These are phyloP conservation scores for Heterocephalus glaber DNA, from an alignment of 2,113 vertebrate species.

Conservation along the genomic window DNA sequence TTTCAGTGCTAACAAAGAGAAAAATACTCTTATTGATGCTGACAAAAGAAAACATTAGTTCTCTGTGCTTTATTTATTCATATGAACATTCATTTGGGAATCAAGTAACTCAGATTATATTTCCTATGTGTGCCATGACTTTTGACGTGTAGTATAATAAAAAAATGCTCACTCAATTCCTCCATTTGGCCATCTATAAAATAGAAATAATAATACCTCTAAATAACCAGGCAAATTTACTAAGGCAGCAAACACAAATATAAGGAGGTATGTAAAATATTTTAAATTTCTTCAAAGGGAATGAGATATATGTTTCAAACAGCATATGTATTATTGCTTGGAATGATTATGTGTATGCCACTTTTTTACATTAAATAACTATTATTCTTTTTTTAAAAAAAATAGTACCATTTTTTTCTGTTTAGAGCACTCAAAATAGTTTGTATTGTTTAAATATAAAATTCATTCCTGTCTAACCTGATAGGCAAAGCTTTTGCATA, in stretches of 20 bases:
- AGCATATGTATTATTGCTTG: not conserved
- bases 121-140: not conserved
- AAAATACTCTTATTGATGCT: constrained; percentile 2
- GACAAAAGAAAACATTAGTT: constrained; percentile 50
- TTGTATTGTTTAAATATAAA: constrained; percentile 6
- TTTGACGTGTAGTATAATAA: not conserved
- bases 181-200: constrained; percentile 27
- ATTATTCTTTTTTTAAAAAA: not conserved
- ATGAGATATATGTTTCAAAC: not conserved
- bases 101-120: not conserved
- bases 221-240: constrained; percentile 47
- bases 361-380: not conserved
- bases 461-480: not conserved
- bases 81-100: not conserved
- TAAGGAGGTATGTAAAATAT: constrained; percentile 37
- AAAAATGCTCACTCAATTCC: not conserved
- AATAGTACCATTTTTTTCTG: not conserved
- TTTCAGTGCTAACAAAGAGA: constrained; percentile 21
- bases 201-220: constrained; percentile 13
- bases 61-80: constrained; percentile 30
- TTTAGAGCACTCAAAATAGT: not conserved
- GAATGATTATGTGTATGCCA: not conserved
- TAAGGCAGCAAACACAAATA: not conserved
- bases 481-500: not conserved
- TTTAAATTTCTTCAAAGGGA: constrained; percentile 27